These are phyloP conservation scores for Invenusta paracnida DNA, from an alignment of 2,888 invertebrate species.

Conservation along the genomic window DNA sequence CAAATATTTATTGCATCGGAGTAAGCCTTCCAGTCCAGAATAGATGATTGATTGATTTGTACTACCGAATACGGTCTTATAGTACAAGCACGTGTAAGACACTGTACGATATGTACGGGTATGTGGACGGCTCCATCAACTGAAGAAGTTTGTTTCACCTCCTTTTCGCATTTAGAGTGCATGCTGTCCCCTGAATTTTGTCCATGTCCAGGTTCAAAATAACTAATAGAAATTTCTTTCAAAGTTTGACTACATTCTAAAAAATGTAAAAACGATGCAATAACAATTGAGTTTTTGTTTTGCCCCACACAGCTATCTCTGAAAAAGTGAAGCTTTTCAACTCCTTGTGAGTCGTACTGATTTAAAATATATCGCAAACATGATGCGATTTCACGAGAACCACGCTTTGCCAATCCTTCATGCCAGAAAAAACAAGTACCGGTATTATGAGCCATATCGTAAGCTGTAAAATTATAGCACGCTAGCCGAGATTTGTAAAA, in stretches of 20 bases:
- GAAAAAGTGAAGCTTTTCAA: neutral
- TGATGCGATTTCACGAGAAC: neutral
- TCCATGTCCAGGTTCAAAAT: neutral
- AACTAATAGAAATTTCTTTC: neutral
- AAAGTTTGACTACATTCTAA: neutral
- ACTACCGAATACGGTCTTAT: too few relatives aligned
- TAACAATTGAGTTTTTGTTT: neutral
- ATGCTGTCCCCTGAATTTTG: neutral
- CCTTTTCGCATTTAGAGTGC: neutral
- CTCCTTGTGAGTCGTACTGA: neutral
- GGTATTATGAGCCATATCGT: neutral
- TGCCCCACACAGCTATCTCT: too few relatives aligned
- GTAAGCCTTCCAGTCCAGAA: neutral
- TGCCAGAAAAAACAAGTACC: neutral
- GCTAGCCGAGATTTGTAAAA: neutral
- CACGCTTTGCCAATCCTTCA: neutral
- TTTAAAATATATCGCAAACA: neutral
- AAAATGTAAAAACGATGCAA: too few relatives aligned
- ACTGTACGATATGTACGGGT: too few relatives aligned
- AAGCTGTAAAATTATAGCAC: neutral
- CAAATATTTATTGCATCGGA: neutral
- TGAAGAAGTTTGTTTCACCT: neutral
- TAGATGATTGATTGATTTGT: too few relatives aligned
- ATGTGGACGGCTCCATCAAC: too few relatives aligned
- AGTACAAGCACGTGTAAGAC: too few relatives aligned